Evolutionary conservation across 2,113 vertebrate species (phyloP).

Genomic region (Hippocampus guttulatus): DNA sequence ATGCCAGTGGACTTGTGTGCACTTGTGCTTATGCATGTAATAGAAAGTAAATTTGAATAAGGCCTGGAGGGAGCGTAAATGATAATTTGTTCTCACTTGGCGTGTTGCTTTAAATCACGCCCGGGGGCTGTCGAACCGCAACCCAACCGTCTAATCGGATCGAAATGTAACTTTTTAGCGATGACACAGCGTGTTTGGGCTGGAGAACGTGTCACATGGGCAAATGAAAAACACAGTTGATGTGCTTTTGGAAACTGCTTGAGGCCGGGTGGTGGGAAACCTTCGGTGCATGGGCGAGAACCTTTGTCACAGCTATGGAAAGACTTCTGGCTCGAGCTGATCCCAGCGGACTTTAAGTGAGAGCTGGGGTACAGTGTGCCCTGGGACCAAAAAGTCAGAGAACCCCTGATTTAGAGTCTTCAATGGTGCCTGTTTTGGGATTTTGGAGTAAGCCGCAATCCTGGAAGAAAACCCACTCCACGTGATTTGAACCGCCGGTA

Average conservation of each 20-base stretch:
- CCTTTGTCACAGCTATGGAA: not conserved
- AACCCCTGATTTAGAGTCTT: too few species aligned
- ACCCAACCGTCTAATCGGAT: not conserved
- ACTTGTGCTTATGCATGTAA: not conserved
- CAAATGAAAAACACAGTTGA: not conserved
- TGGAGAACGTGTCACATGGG: not conserved
- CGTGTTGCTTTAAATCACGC: not conserved
- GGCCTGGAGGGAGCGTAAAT: not conserved
- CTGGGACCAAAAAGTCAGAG: too few species aligned
- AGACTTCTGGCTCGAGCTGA: too few species aligned
- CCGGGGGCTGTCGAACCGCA: not conserved
- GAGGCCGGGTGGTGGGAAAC: not conserved
- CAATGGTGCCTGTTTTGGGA: too few species aligned
- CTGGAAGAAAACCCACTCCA: too few species aligned
- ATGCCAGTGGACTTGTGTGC: not conserved
- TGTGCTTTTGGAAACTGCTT: not conserved
- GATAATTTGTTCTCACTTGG: not conserved
- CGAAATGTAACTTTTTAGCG: not conserved
- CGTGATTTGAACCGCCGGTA: too few species aligned
- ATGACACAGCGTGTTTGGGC: slow-evolving; percentile 1
- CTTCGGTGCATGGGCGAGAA: not conserved
- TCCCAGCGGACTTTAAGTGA: too few species aligned
- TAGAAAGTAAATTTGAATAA: not conserved
- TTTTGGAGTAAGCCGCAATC: too few species aligned
- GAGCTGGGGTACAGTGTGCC: too few species aligned